phyloP scores from a whole-genome alignment of 2,113 vertebrate species.

The Mugil cephalus region DNA sequence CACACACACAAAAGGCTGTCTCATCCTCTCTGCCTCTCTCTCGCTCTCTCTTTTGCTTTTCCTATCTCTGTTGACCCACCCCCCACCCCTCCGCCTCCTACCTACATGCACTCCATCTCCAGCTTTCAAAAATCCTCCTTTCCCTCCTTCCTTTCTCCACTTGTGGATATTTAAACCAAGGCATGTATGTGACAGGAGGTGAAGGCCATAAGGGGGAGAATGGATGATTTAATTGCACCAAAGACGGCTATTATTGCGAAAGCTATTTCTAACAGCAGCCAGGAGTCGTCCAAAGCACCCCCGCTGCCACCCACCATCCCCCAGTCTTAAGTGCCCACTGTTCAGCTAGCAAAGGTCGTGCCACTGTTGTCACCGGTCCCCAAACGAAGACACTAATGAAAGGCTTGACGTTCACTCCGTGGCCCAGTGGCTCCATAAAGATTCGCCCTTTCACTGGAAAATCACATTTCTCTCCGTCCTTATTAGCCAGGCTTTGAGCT shows the following conservation, averaged over 20 bases:
- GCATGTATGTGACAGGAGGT: conserved; percentile 78
- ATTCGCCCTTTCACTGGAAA: conserved; percentile 32
- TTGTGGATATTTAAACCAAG: conserved; percentile 78
- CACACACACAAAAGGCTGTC: conserved; percentile 75
- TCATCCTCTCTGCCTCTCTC: conserved; percentile 22
- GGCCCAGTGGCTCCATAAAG: conserved; percentile 42
- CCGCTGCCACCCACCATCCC: conserved; percentile 16
- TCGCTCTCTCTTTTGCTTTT: conserved; percentile 7
- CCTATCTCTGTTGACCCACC: conserved; percentile 35
- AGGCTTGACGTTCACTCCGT: conserved; percentile 68
- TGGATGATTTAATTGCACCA: conserved; percentile 84
- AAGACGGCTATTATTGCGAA: conserved; percentile 83
- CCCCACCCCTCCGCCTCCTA: conserved; percentile 31
- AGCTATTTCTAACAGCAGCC: conserved; percentile 77
- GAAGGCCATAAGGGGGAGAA: conserved; percentile 68
- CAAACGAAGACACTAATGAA: conserved; percentile 82
- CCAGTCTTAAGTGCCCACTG: conserved; percentile 76
- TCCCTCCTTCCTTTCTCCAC: background rate
- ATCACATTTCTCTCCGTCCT: conserved; percentile 31
- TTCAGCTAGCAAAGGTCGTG: conserved; percentile 71
- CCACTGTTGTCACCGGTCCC: conserved; percentile 76
- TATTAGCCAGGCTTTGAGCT: conserved; percentile 28
- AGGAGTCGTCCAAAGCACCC: conserved; percentile 69
- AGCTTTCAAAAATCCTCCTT: conserved; percentile 18
- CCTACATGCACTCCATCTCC: background rate